These are phyloP conservation scores for Loris lydekkerianus DNA, from an alignment of 2,797 vertebrate species.

Conservation along the genomic window DNA sequence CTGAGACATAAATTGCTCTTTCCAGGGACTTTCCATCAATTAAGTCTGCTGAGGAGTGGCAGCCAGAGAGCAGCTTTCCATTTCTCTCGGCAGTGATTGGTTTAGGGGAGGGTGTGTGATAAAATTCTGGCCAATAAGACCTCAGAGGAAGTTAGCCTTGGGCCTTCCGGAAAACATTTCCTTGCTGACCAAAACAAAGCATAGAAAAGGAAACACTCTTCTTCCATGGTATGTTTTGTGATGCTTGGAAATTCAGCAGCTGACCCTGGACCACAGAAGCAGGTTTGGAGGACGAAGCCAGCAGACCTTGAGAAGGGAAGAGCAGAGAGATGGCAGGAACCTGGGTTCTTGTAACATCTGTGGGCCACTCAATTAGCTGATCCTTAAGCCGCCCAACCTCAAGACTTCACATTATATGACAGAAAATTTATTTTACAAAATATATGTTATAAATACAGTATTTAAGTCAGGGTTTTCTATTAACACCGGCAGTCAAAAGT, in stretches of 20 bases:
- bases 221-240: background rate
- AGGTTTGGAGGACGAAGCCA: background rate
- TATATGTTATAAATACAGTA: background rate
- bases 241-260: background rate
- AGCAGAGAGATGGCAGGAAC: background rate
- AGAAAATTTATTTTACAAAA: background rate
- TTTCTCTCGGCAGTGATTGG: background rate
- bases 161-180: background rate
- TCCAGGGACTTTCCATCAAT: background rate
- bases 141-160: background rate
- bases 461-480: background rate
- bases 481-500: background rate
- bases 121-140: background rate
- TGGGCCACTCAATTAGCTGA: background rate
- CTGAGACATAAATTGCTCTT: background rate
- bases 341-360: background rate
- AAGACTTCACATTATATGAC: background rate
- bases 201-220: background rate
- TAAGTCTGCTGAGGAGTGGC: background rate
- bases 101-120: background rate
- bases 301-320: background rate
- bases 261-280: background rate
- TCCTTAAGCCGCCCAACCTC: background rate
- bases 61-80: background rate
- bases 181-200: background rate